These are phyloP conservation scores for Nephila pilipes DNA, from an alignment of 1,140 invertebrate species.

Conservation along the genomic window DNA sequence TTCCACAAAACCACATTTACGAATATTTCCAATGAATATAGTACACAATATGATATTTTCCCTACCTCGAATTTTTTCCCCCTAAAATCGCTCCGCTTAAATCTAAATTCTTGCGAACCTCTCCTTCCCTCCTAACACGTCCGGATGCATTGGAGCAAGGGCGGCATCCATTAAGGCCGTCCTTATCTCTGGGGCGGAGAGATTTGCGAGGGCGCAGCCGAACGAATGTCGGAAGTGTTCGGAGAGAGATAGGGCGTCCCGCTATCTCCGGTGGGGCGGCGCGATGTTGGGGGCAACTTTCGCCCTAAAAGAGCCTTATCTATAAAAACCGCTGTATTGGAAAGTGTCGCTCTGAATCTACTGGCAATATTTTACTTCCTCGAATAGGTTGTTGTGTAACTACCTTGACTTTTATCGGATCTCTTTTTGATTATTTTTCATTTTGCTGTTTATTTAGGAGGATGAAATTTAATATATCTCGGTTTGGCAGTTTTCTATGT, in stretches of 20 bases:
- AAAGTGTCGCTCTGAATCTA: constrained; percentile 39
- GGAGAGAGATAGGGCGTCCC: constrained; percentile 61
- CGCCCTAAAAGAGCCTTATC: constrained; percentile 45
- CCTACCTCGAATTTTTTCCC: not conserved
- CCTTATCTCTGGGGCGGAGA: constrained; percentile 49
- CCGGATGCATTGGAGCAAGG: constrained; percentile 36
- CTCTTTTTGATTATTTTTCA: constrained; percentile 9
- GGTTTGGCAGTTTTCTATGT: not conserved
- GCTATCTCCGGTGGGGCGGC: constrained; percentile 48
- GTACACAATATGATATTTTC: not conserved
- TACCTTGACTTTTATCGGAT: constrained; percentile 47
- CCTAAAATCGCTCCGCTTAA: not conserved
- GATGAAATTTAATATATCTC: constrained; percentile 22
- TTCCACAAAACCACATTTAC: not conserved
- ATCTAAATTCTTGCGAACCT: constrained; percentile 17
- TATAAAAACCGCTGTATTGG: constrained; percentile 66
- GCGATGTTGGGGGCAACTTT: not conserved
- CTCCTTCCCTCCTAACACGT: not conserved
- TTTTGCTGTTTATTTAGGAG: not conserved
- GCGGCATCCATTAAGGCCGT: constrained; percentile 44
- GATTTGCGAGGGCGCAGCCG: constrained; percentile 60
- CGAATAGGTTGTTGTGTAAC: constrained; percentile 12
- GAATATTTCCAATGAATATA: not conserved
- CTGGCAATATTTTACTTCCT: constrained; percentile 56
- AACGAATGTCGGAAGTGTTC: constrained; percentile 62